These are phyloP conservation scores for Climacteris rufus DNA, from an alignment of 2,113 vertebrate species.

Conservation along the genomic window DNA sequence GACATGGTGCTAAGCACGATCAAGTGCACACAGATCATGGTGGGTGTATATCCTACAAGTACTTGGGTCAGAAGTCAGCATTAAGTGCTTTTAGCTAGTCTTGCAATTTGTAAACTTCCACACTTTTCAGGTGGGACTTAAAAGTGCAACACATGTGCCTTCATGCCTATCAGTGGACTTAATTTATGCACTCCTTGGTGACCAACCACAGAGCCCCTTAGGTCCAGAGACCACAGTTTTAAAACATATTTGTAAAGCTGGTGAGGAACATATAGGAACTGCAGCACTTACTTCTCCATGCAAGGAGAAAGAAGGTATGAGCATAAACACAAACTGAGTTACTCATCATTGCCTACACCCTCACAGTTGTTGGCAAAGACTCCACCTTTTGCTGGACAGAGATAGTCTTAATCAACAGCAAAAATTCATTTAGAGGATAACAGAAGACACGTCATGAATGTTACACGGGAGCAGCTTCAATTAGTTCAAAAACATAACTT, in stretches of 20 bases:
- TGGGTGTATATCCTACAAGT: not conserved
- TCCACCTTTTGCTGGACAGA: conserved; percentile 19
- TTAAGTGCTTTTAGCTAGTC: not conserved
- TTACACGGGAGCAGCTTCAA: not conserved
- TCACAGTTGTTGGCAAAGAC: conserved; percentile 16
- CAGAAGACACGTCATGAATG: not conserved
- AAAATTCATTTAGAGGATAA: conserved; percentile 49
- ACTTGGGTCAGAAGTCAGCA: not conserved
- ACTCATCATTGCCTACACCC: conserved; percentile 34
- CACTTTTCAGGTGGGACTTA: not conserved
- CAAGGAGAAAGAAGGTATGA: not conserved
- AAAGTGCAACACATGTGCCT: not conserved
- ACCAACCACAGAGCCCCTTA: not conserved
- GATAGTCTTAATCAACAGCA: conserved; percentile 62
- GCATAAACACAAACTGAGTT: not conserved
- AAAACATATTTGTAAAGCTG: not conserved
- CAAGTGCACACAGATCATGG: not conserved
- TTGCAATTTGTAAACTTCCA: not conserved
- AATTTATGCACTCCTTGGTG: not conserved
- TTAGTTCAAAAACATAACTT: not conserved
- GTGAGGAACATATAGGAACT: not conserved
- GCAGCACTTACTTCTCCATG: not conserved
- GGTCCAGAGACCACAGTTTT: not conserved
- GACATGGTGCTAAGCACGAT: not conserved
- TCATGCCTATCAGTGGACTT: not conserved